These are phyloP conservation scores for Oreochromis aureus DNA, from an alignment of 2,113 vertebrate genomes.

Conservation along the genomic window DNA sequence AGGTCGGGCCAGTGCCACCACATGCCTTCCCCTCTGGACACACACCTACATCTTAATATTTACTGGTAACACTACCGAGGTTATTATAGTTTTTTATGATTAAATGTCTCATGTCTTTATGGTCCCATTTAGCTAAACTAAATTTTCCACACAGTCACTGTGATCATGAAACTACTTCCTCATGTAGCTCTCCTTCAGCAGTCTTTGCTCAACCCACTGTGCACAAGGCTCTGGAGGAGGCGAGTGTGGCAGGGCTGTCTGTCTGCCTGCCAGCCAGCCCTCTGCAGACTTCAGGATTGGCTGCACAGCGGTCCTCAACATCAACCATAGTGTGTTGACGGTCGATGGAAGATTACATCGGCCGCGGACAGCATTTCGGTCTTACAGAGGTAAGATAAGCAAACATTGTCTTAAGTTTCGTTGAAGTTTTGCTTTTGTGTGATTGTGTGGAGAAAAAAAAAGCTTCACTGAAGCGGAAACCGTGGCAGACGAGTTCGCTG, in stretches of 20 bases:
- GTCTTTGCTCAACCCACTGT: not conserved
- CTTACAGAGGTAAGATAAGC: constrained; percentile 16
- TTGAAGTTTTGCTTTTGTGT: not conserved
- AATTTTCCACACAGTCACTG: not conserved
- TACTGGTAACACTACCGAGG: not conserved
- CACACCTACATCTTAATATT: not conserved
- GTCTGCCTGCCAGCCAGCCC: not conserved
- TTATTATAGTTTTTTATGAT: not conserved
- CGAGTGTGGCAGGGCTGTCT: not conserved
- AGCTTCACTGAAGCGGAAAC: constrained; percentile 11
- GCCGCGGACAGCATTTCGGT: not conserved
- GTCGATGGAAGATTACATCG: not conserved
- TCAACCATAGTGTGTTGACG: not conserved
- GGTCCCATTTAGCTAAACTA: not conserved
- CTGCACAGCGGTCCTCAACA: not conserved
- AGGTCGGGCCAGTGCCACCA: not conserved
- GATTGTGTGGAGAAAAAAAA: not conserved
- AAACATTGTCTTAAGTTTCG: not conserved
- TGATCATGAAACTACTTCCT: not conserved
- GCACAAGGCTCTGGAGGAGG: not conserved
- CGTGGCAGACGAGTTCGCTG: not conserved
- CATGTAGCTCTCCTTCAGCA: not conserved
- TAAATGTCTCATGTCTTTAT: not conserved
- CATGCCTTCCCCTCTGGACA: not conserved
- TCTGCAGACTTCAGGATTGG: constrained; percentile 19